Conservation (phyloP, 1,140 invertebrate species). For the Brachionus calyciflorus region DNA sequence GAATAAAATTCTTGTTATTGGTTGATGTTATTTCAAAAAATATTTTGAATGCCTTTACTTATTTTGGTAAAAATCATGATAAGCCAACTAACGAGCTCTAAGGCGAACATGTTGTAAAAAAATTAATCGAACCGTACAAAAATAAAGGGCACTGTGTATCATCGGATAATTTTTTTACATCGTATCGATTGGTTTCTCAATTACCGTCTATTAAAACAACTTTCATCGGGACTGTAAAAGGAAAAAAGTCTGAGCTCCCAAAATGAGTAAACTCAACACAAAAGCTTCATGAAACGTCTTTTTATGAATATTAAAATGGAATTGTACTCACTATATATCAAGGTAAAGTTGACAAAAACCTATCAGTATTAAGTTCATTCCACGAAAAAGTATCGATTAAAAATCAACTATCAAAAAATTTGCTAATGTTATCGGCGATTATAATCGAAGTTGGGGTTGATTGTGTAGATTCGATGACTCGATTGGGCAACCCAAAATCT, state of each 20-base stretch:
- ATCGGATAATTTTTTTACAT: conserved; percentile 20
- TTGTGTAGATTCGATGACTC: too few species aligned
- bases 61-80: conserved; percentile 7
- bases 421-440: neutral
- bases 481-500: too few species aligned
- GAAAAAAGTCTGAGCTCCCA: neutral
- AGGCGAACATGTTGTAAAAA: conserved; percentile 23
- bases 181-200: neutral
- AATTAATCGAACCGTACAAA: conserved; percentile 9
- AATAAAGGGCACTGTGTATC: neutral
- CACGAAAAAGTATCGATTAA: conserved; percentile 32
- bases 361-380: conserved; percentile 36
- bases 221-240: neutral
- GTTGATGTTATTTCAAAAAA: neutral
- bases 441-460: neutral
- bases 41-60: conserved; percentile 3
- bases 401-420: neutral
- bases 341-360: conserved; percentile 49
- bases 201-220: neutral
- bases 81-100: neutral
- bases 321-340: conserved; percentile 49
- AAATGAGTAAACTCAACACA: neutral
- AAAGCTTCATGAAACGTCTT: neutral
- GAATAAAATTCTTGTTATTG: conserved; percentile 17
- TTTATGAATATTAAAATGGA: conserved; percentile 24